These are phyloP conservation scores for Caenorhabditis tropicalis DNA, from an alignment of 1,140 invertebrate genomes.

Conservation along the genomic window DNA sequence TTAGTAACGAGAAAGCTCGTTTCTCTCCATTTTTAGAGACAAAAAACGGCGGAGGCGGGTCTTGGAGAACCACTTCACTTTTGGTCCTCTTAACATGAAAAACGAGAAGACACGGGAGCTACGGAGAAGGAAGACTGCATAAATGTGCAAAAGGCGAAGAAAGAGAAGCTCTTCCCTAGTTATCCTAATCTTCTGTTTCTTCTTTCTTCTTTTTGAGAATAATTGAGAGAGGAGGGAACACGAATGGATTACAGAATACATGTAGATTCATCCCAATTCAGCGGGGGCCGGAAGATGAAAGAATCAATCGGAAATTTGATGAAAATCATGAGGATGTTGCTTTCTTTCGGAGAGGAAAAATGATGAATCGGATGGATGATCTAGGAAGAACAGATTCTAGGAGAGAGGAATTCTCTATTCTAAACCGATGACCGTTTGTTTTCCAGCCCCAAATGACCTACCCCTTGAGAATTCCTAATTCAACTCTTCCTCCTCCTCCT, in stretches of 20 bases:
- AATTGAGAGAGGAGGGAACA: no score
- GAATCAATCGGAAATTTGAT: background rate
- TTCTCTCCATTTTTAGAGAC: background rate
- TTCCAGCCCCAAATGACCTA: background rate
- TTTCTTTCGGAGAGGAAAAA: background rate
- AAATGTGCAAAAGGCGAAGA: no score
- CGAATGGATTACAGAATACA: no score
- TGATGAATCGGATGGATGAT: no score
- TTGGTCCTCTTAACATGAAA: background rate
- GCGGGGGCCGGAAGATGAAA: background rate
- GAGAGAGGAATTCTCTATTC: no score
- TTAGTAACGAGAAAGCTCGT: background rate
- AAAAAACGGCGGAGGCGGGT: background rate
- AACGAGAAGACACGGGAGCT: background rate
- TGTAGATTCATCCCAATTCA: background rate
- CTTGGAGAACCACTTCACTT: background rate
- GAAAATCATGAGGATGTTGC: background rate
- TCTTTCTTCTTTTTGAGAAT: no score
- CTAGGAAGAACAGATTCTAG: no score
- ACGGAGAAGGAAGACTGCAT: background rate
- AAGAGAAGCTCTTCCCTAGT: no score
- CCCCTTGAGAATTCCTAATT: constrained; percentile 7
- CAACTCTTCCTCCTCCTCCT: background rate
- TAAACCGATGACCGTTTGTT: background rate
- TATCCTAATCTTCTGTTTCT: no score